These are phyloP conservation scores for Styela clava DNA, from an alignment of 23 tunicate species.

Conservation along the genomic window DNA sequence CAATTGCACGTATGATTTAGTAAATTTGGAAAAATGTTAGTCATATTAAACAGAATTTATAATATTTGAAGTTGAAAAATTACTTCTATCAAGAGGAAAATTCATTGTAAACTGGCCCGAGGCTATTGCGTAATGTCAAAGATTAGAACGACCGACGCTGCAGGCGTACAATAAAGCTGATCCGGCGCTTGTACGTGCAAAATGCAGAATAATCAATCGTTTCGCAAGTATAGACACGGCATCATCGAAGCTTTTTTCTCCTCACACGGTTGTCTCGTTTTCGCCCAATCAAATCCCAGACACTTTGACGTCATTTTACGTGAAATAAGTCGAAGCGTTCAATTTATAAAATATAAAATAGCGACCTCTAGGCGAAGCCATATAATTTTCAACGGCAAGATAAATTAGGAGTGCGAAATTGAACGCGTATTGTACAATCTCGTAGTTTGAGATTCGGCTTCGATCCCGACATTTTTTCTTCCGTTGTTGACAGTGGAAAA, in stretches of 20 bases:
- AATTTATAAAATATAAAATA: neutral
- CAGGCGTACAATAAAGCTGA: no score
- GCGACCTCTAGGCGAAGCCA: neutral
- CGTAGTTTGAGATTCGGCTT: constrained; percentile 5
- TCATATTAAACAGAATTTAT: no score
- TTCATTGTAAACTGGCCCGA: no score
- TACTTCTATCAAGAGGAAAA: no score
- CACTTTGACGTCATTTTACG: constrained; percentile 7
- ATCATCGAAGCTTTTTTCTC: constrained; percentile 11
- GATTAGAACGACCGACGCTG: no score
- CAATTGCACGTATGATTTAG: no score
- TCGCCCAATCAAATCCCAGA: constrained; percentile 45
- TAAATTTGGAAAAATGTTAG: no score
- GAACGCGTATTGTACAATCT: constrained; percentile 14
- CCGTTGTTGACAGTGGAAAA: constrained; percentile 25
- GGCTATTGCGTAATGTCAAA: no score
- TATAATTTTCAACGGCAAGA: neutral
- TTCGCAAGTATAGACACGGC: neutral
- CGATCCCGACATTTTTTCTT: constrained; percentile 29
- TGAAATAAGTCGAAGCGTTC: neutral
- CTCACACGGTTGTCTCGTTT: constrained; percentile 23
- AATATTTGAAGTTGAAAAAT: no score
- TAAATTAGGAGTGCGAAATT: neutral
- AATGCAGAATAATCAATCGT: neutral
- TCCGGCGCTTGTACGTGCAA: neutral